Evolutionary conservation across 2,113 vertebrate genomes (phyloP).

Genomic region (Campylorhamphus procurvoides): DNA sequence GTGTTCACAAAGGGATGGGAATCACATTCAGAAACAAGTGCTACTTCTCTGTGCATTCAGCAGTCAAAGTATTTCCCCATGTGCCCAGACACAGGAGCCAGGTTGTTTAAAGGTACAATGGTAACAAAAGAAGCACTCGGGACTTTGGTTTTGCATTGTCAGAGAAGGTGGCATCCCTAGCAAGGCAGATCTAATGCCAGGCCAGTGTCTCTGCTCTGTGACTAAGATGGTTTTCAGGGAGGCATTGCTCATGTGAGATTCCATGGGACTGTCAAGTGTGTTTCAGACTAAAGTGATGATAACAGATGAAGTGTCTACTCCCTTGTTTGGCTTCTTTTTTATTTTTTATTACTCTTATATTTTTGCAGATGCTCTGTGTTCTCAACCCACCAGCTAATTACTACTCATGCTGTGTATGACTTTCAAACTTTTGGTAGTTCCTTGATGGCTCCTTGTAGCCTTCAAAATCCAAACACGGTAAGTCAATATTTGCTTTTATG

Average conservation of each 20-base stretch:
- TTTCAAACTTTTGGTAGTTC: constrained; percentile 18
- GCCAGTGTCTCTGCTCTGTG: background rate
- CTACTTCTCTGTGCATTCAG: background rate
- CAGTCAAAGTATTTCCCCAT: background rate
- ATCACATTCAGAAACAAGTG: background rate
- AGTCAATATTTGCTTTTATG: constrained; percentile 51
- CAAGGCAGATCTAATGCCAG: background rate
- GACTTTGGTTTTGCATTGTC: background rate
- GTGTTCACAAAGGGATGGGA: background rate
- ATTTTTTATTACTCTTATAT: background rate
- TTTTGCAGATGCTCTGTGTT: background rate
- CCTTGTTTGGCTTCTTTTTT: background rate
- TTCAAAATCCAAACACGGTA: constrained; percentile 1
- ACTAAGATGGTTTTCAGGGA: background rate
- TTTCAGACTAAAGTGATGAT: background rate
- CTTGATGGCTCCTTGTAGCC: background rate
- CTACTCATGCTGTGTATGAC: background rate
- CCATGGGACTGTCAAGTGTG: background rate
- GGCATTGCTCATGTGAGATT: background rate
- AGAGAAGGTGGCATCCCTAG: background rate
- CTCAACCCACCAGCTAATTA: background rate
- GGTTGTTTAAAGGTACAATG: background rate
- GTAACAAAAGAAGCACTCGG: background rate
- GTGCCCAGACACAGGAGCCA: background rate
- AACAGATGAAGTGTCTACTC: background rate